A percentile compares a stretch with the other conserved stretches of the same genome.
These are phyloP conservation scores for Apostichopus leukothele DNA, from an alignment of 53 echinoderm and acorn worm species.

Conservation along the genomic window DNA sequence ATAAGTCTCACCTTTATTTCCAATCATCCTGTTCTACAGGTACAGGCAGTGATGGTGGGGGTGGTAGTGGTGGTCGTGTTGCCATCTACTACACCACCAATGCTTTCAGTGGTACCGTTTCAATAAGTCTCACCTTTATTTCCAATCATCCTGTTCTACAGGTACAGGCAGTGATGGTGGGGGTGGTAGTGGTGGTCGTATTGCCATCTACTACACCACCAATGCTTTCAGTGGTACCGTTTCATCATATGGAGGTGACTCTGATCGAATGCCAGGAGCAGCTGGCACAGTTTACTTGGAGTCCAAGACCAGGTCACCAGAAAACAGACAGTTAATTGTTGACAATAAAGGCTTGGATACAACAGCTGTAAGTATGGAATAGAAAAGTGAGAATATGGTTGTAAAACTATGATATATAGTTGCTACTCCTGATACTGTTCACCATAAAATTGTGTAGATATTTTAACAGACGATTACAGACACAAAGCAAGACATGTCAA, in stretches of 20 bases:
- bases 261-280: conserved; percentile 68
- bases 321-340: conserved; percentile 62
- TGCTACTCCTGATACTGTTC: too few species aligned
- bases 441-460: too few species aligned
- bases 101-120: conserved; percentile 59
- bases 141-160: background rate
- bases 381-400: too few species aligned
- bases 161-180: conserved; percentile 60
- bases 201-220: conserved; percentile 65
- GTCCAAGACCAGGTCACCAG: conserved; percentile 54
- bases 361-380: conserved; percentile 55
- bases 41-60: conserved; percentile 55
- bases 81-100: conserved; percentile 65
- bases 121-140: too few species aligned
- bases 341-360: conserved; percentile 77
- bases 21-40: conserved; percentile 35
- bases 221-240: conserved; percentile 64
- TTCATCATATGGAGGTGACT: conserved; percentile 63
- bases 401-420: too few species aligned
- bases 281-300: conserved; percentile 83
- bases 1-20: too few species aligned
- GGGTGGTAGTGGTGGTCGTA: conserved; percentile 85
- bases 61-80: conserved; percentile 85
- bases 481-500: too few species aligned
- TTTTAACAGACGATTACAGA: too few species aligned